Evolutionary conservation across 2,113 vertebrate species (phyloP), one percentile per base, ranked within the genome.

Genomic region (Centropristis striata): DNA sequence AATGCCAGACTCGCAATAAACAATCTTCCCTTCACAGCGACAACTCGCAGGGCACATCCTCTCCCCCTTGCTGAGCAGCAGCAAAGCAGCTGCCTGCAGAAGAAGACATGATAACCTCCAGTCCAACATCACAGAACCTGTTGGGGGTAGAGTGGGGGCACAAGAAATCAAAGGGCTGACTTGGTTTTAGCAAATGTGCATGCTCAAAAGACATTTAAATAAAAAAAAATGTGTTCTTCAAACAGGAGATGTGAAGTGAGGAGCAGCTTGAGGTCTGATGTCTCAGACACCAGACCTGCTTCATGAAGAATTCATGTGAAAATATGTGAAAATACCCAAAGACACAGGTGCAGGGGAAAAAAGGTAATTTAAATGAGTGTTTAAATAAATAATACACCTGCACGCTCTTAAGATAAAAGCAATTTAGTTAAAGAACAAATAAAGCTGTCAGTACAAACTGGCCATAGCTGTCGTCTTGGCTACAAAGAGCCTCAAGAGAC

Each of bases 1-100:
- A 2, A 96, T 96, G 25, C 97, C 97, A 4, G 98, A 99, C 81
- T 99, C 98, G 47, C 98, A 99, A 89, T 99, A 99, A 74, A 97
- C 97, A 71, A 98, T 98, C 92, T 99, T 99, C 53, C 97, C 97
- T 75, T 99, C 98, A 5, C 98, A 99, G 89, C 98, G 95, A 93
- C 98, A 99, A 90, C 90, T 97, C 80, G 86, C 94, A 20, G 98
- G 98, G 93, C 98, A 99, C 85, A 96, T 96, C 89, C 95, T 94
- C 95, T 98, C 97, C 78, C 96, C 96, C 64, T 94, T 91, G 58
- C 93, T 90, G 37, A 96, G 94, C 93, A 93, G 87, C 36, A 93
- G 95, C 71, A 97, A 78, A 88, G 94, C 93, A 76, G 96, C 94
- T 42, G 92, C 92, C 41, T 96, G 95, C 75, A 98, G 94, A 8